Percentiles rank a stretch among this genome's conserved stretches.
phyloP scores from a whole-genome alignment of 2,888 invertebrate genomes.

The Chorisops tibialis region DNA sequence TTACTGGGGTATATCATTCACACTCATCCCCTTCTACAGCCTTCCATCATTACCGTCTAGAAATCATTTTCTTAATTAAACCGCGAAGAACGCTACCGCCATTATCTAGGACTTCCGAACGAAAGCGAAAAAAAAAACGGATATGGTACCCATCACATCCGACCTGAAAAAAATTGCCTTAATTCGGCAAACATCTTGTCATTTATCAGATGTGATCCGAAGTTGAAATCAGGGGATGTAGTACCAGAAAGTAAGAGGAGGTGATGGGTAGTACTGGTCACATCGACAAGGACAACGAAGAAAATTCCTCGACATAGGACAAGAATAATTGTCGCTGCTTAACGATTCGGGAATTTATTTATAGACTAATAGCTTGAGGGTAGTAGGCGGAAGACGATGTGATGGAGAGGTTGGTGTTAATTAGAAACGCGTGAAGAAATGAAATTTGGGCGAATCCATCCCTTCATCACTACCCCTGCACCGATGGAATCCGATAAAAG shows the following conservation, averaged over 20 bases:
- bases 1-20: constrained; percentile 21
- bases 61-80: constrained; percentile 35
- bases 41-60: constrained; percentile 24
- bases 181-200: constrained; percentile 32
- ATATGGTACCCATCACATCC: constrained; percentile 28
- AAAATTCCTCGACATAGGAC: constrained; percentile 20
- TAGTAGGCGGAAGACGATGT: neutral
- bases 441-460: constrained; percentile 9
- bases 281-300: neutral
- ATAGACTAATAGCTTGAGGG: constrained; percentile 28
- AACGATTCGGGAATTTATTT: constrained; percentile 31
- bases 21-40: constrained; percentile 5
- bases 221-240: constrained; percentile 13
- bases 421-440: constrained; percentile 24
- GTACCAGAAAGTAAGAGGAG: neutral
- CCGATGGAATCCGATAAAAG: constrained; percentile 18
- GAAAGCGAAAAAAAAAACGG: constrained; percentile 13
- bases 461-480: neutral
- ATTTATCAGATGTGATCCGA: constrained; percentile 34
- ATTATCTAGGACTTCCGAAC: constrained; percentile 30
- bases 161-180: constrained; percentile 27
- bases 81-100: constrained; percentile 31
- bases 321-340: constrained; percentile 32
- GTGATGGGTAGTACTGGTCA: neutral
- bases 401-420: constrained; percentile 27